Evolutionary conservation across 2,888 invertebrate genomes (phyloP).

Genomic region (Hyalella azteca): DNA sequence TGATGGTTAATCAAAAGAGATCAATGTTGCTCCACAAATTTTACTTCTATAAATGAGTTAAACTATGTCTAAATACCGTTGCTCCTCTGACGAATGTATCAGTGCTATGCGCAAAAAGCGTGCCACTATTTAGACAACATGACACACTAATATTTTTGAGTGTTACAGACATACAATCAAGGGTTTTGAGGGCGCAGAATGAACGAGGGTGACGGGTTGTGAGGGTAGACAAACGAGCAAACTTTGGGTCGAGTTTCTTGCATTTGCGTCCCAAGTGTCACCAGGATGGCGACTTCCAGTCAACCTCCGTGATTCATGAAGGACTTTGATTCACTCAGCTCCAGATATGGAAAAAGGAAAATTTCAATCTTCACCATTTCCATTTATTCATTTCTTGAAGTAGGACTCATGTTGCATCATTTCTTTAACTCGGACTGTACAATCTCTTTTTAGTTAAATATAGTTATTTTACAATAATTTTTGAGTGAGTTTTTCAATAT

Average conservation of each 20-base stretch:
- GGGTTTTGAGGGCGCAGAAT: background rate
- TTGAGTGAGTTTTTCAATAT: background rate
- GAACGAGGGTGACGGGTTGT: background rate
- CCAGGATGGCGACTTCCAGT: background rate
- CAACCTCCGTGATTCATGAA: background rate
- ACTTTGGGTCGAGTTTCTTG: background rate
- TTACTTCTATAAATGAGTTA: background rate
- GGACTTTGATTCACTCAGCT: background rate
- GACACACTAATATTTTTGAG: background rate
- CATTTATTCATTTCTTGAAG: background rate
- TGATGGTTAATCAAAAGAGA: too few species aligned
- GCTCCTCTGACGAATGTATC: background rate
- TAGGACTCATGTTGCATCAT: background rate
- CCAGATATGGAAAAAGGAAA: background rate
- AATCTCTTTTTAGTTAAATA: background rate
- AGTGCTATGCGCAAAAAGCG: background rate
- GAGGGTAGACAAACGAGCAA: background rate
- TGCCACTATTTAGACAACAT: background rate
- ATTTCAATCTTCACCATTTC: background rate
- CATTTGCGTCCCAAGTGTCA: background rate
- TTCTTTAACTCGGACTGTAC: background rate
- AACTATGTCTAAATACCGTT: background rate
- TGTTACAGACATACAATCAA: too few species aligned
- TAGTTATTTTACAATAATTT: background rate
- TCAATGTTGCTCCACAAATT: too few species aligned